A percentile compares a stretch with the other conserved stretches of the same genome.
phyloP scores from a whole-genome alignment of 2,797 vertebrate genomes.

The Falco concolor region DNA sequence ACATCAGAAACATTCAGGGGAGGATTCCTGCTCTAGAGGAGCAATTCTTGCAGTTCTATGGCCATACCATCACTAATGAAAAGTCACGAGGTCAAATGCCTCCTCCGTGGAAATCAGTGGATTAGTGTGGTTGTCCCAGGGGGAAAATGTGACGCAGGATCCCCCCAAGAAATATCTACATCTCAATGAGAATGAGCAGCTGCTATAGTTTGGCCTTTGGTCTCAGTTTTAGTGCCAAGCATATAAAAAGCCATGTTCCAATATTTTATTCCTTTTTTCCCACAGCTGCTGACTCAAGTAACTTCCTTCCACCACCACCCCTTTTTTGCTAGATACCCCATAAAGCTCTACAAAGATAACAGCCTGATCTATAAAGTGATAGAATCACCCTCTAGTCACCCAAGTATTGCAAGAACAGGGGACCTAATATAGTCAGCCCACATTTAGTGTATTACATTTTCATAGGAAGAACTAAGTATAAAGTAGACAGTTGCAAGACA shows the following conservation, averaged over 20 bases:
- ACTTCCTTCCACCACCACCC: background rate
- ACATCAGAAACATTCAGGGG: background rate
- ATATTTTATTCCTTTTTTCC: conserved; percentile 27
- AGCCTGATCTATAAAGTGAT: conserved; percentile 6
- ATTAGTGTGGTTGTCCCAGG: background rate
- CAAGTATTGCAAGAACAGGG: background rate
- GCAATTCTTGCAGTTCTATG: background rate
- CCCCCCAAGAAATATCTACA: background rate
- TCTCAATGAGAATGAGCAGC: conserved; percentile 31
- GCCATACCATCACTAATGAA: background rate
- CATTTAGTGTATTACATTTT: background rate
- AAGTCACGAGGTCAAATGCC: background rate
- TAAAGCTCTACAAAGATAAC: conserved; percentile 3
- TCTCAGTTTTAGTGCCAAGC: conserved; percentile 37
- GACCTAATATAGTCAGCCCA: background rate
- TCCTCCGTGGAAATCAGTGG: background rate
- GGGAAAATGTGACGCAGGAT: background rate
- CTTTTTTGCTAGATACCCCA: background rate
- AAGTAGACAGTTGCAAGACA: background rate
- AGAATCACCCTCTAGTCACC: background rate
- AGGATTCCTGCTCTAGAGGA: background rate
- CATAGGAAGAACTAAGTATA: background rate
- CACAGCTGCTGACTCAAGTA: conserved; percentile 39
- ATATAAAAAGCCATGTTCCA: conserved; percentile 44
- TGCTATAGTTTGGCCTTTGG: conserved; percentile 48